Percentiles rank a stretch among this genome's conserved stretches.
Conservation (phyloP, 53 echinoderm and acorn worm species). For the Luidia sarsii region DNA sequence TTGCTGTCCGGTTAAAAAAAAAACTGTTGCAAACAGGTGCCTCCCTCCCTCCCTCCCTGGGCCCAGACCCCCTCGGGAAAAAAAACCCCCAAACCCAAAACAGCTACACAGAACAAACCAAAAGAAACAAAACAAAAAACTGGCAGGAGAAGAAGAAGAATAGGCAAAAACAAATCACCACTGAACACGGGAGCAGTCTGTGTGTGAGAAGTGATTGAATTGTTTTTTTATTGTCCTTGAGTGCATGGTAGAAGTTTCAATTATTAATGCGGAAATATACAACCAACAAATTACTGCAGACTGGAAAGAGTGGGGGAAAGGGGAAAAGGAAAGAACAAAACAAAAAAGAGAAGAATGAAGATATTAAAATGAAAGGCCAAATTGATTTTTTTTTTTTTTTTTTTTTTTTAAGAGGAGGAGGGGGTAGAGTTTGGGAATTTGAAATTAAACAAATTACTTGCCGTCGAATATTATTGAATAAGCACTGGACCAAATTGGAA, state of each 20-base stretch:
- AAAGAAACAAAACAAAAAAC: too few relatives aligned
- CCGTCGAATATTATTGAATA: neutral
- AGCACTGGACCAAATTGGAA: neutral
- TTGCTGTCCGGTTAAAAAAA: too few relatives aligned
- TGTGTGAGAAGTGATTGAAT: neutral
- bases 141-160: too few relatives aligned
- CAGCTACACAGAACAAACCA: too few relatives aligned
- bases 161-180: too few relatives aligned
- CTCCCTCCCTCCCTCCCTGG: too few relatives aligned
- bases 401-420: neutral
- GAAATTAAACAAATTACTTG: neutral
- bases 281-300: neutral
- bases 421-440: neutral
- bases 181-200: too few relatives aligned
- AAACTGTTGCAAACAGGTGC: too few relatives aligned
- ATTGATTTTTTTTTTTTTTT: neutral
- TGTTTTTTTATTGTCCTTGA: slow-evolving; percentile 6
- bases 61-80: too few relatives aligned
- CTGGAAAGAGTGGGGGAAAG: neutral
- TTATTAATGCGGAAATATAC: slow-evolving; percentile 4
- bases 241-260: neutral
- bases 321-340: neutral
- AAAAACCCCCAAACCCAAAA: too few relatives aligned
- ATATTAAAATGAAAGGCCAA: neutral
- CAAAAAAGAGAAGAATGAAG: neutral